Base-by-base conservation (phyloP, 2,888 invertebrate genomes). In the Drosophila lacicola region DNA sequence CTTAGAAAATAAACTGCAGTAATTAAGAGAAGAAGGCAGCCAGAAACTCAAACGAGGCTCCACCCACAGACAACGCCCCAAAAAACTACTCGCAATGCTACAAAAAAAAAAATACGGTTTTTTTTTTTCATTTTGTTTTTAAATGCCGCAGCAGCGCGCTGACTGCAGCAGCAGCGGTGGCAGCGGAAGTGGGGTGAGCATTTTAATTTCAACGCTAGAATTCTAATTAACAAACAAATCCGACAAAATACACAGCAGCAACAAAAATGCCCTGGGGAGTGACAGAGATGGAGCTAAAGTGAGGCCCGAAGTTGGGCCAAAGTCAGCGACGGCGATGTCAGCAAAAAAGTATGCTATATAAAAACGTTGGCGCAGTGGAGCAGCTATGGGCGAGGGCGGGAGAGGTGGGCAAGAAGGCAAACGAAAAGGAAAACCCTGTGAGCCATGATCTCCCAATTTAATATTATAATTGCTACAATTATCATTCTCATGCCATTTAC, bases 401-500 rank as follows among this genome's bases (percentile, higher is more conserved):
- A 6, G 21, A 37, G 34, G 41, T 21, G 33, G 33, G 21, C 9
- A 17, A 49, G 61, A 61, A 41, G 14, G 54, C 33, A 54, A 55
- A 50, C 21, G 50, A 45, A 57, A 60, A 61, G 70, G 58, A 63
- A 88, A 88, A 82, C 88, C 81, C 90, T 84, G 85, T 90, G 88
- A 90, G 91, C 90, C 90, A 91, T 92, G 91, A 91, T 92, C 91
- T 90, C 89, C 90, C 91, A 91, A 92, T 92, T 92, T 92, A 91
- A 91, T 92, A 91, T 91, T 91, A 91, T 92, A 92, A 92, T 92
- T 92, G 91, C 91, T 84, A 90, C 90, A 92, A 92, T 92, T 92
- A 92, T 91, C 91, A 91, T 91, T 90, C 90, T 86, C 90, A 88
- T 90, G 87, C 89, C 88, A 90, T 89, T 87, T 88, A 87, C 81